These are phyloP conservation scores for Rambutsinella grinnellia DNA, from an alignment of 2,888 invertebrate genomes.

Conservation along the genomic window DNA sequence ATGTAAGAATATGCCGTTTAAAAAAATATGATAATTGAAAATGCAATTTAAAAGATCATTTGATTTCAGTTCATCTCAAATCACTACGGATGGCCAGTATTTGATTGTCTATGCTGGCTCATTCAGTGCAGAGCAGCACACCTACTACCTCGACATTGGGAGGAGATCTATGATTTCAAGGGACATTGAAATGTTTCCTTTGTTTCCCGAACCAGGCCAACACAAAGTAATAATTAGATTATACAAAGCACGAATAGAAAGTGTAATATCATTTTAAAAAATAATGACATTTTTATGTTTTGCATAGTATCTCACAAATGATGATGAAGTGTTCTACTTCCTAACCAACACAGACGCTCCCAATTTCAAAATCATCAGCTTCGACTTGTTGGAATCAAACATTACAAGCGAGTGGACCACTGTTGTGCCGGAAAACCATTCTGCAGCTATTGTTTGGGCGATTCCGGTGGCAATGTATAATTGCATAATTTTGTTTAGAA, in stretches of 20 bases:
- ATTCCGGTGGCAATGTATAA: conserved; percentile 75
- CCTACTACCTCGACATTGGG: conserved; percentile 84
- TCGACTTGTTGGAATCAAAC: conserved; percentile 80
- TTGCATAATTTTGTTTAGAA: neutral
- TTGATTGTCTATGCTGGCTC: conserved; percentile 85
- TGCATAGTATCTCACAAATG: conserved; percentile 70
- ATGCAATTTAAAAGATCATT: neutral
- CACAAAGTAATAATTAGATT: conserved; percentile 27
- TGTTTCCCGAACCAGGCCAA: conserved; percentile 32
- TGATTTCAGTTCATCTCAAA: conserved; percentile 4
- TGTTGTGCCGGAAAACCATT: conserved; percentile 84
- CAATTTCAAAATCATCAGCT: conserved; percentile 87
- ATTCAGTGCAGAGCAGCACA: conserved; percentile 90
- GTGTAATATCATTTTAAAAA: no score
- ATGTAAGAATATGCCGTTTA: conserved; percentile 76
- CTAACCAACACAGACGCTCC: conserved; percentile 94
- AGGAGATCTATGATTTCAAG: conserved; percentile 37
- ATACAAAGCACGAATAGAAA: neutral
- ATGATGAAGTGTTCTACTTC: conserved; percentile 73
- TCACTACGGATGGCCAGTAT: conserved; percentile 92
- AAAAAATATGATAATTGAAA: no score
- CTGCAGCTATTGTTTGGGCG: conserved; percentile 91
- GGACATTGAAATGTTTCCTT: conserved; percentile 3
- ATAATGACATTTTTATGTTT: neutral
- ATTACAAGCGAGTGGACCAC: conserved; percentile 83